Evolutionary conservation across 2,113 vertebrate genomes (phyloP).

Genomic region (Athene noctua): DNA sequence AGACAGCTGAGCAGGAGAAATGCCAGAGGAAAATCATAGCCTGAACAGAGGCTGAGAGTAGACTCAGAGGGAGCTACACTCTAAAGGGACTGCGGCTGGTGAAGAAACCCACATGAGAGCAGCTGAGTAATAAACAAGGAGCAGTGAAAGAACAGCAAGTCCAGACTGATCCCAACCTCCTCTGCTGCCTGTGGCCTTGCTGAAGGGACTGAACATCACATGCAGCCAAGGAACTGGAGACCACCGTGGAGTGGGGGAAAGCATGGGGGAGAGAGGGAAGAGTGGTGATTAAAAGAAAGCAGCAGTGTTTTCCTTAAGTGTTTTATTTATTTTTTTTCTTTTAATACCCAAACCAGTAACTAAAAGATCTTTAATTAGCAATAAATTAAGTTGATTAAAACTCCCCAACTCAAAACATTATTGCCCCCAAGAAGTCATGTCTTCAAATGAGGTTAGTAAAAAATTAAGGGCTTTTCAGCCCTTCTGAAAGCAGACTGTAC

Average conservation of each 20-base stretch:
- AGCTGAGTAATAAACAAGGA: not conserved
- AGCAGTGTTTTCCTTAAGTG: not conserved
- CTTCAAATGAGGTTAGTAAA: not conserved
- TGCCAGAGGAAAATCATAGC: not conserved
- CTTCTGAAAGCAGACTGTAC: not conserved
- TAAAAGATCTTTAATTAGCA: not conserved
- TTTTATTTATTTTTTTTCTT: not conserved
- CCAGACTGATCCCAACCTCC: not conserved
- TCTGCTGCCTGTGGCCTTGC: not conserved
- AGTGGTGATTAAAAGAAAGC: not conserved
- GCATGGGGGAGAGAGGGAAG: not conserved
- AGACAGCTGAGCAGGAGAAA: not conserved
- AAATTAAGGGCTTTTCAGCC: not conserved
- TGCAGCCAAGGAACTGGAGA: not conserved
- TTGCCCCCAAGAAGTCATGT: not conserved
- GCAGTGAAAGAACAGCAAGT: not conserved
- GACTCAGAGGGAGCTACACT: not conserved
- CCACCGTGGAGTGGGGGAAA: not conserved
- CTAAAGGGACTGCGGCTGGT: not conserved
- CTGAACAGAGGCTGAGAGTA: not conserved
- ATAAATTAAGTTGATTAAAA: not conserved
- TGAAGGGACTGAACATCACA: not conserved
- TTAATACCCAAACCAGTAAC: not conserved
- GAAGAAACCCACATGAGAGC: not conserved
- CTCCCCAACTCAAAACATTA: not conserved